Base-by-base conservation (phyloP, 2,797 vertebrate genomes). In the Oophaga sylvatica region DNA sequence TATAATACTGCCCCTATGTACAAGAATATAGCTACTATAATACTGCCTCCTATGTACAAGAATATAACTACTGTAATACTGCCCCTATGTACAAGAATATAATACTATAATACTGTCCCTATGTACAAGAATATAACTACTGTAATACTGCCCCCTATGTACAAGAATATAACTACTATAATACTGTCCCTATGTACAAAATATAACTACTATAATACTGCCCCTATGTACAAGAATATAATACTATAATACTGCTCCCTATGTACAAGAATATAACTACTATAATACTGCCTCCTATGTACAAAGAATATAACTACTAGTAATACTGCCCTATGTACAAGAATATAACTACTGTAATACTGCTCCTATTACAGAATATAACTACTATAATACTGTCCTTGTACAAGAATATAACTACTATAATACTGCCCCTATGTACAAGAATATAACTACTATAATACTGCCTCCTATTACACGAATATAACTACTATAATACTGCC, bases 361-460 rank as follows among this genome's bases (percentile, higher is more conserved):
- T 75, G 20, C 71, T n/a, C n/a, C n/a, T 71, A 71, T 71, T 71
- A 70, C 67, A 35, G 29, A 17, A 70, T 35, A 41, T 35, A 71
- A 45, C 45, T 75, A 48, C 41, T 75, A 53, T 75, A 75, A 75
- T 53, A 75, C 20, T 75, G 20, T 71, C n/a, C n/a, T 41, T 71
- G 17, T 71, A 70, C 67, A 70, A 35, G 29, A 17, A 70, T 35
- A 41, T 35, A 71, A 45, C 45, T 75, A 48, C 41, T 75, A 53
- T 75, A 75, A 75, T 53, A 75, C 20, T 75, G 20, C 71, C 41
- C 71, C 41, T n/a, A n/a, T n/a, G n/a, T n/a, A n/a, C n/a, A n/a
- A n/a, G n/a, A n/a, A n/a, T n/a, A n/a, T n/a, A n/a, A n/a, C n/a
- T n/a, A n/a, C n/a, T n/a, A n/a, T n/a, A n/a, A n/a, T n/a, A n/a